A percentile compares a stretch with the other conserved stretches of the same genome.
phyloP scores from a whole-genome alignment of 2,888 invertebrate genomes.

The Hypolimnas misippus region DNA sequence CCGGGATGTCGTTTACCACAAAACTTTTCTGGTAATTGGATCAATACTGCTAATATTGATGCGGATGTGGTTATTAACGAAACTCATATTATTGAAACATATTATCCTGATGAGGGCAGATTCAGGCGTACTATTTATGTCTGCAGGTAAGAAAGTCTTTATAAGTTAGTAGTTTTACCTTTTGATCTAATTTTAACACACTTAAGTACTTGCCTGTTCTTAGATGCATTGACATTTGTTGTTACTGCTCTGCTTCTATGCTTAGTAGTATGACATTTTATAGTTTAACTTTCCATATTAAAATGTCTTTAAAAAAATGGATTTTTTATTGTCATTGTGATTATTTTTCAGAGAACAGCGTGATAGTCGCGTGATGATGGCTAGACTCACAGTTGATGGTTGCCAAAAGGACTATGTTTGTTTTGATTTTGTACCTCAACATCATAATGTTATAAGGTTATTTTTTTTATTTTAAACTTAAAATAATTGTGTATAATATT shows the following conservation, averaged over 20 bases:
- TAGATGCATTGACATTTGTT: too few relatives aligned
- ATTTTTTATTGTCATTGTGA: too few relatives aligned
- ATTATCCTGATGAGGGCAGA: constrained; percentile 95
- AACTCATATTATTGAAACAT: constrained; percentile 98
- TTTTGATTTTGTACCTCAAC: constrained; percentile 97
- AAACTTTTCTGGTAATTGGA: constrained; percentile 97
- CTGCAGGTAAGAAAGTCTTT: constrained; percentile 83
- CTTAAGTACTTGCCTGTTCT: too few relatives aligned
- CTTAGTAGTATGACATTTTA: too few relatives aligned
- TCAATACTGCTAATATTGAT: constrained; percentile 98
- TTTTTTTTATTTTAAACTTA: neutral
- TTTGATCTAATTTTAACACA: too few relatives aligned
- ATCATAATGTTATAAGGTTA: constrained; percentile 94
- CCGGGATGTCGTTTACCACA: constrained; percentile 96
- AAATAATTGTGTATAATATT: neutral
- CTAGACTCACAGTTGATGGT: constrained; percentile 97
- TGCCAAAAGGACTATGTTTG: constrained; percentile 99
- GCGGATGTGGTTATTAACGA: constrained; percentile 97
- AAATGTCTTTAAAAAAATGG: too few relatives aligned
- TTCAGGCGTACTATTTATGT: constrained; percentile 95
- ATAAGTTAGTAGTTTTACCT: too few relatives aligned
- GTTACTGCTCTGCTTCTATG: too few relatives aligned
- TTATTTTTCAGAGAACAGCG: constrained; percentile 88
- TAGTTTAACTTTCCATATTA: too few relatives aligned
- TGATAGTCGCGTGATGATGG: constrained; percentile 97